Conservation (phyloP, 2,113 vertebrate genomes). For the Austrofundulus limnaeus region DNA sequence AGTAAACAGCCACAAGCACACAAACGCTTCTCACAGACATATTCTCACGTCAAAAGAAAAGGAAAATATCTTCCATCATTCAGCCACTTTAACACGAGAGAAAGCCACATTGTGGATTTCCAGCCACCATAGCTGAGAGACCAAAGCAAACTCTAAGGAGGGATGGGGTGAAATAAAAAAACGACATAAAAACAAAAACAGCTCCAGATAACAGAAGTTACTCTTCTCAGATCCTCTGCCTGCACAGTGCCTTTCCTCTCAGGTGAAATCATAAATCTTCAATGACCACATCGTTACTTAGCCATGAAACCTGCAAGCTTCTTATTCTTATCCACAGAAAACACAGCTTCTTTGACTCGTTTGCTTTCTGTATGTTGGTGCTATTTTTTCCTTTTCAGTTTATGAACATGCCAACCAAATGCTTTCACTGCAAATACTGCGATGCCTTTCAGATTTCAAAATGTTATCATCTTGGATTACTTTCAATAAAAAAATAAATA, state of each 20-base stretch:
- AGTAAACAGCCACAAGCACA: constrained; percentile 12
- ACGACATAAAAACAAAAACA: background rate
- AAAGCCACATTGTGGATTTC: constrained; percentile 61
- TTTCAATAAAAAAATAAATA: too few relatives aligned
- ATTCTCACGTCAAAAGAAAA: constrained; percentile 11
- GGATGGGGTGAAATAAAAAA: too few relatives aligned
- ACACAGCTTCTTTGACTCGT: background rate
- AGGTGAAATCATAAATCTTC: constrained; percentile 29
- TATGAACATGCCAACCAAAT: background rate
- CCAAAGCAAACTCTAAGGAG: constrained; percentile 57
- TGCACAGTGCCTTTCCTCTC: constrained; percentile 6
- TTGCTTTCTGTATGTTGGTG: background rate
- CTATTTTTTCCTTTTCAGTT: background rate
- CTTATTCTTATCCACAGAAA: background rate
- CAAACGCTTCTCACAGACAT: constrained; percentile 8
- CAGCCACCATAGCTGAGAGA: constrained; percentile 44
- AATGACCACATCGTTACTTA: constrained; percentile 14
- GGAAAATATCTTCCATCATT: constrained; percentile 15
- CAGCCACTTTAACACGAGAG: constrained; percentile 38
- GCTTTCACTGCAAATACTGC: too few relatives aligned
- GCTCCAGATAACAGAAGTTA: constrained; percentile 5
- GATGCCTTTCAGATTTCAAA: too few relatives aligned
- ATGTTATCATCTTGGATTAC: too few relatives aligned
- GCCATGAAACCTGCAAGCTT: constrained; percentile 6
- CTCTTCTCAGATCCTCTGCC: background rate